A percentile compares a stretch with the other conserved stretches of the same genome.
Conservation (phyloP, 2,888 invertebrate genomes). For the Diogma glabrata region DNA sequence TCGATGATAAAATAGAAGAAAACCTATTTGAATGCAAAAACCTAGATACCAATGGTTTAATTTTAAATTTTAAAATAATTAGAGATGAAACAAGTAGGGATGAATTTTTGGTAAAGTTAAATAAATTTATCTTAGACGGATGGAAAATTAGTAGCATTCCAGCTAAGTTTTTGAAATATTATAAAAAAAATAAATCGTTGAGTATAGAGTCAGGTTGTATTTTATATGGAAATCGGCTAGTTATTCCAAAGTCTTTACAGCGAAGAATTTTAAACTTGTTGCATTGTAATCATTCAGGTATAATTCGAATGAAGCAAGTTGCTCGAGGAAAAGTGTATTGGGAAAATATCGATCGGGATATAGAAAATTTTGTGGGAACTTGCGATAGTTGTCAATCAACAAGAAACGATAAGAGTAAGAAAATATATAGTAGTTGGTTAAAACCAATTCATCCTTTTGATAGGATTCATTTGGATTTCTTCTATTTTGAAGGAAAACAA, state of each 20-base stretch:
- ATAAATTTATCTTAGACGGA: not conserved
- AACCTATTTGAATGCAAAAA: not conserved
- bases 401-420: too few species aligned
- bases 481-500: constrained; percentile 6
- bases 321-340: constrained; percentile 3
- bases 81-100: too few species aligned
- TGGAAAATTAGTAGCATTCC: not conserved
- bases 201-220: not conserved
- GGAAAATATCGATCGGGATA: constrained; percentile 1
- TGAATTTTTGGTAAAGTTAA: not conserved
- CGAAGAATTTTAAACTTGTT: not conserved
- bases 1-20: not conserved
- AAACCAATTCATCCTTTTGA: constrained; percentile 7
- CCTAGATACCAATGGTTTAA: too few species aligned
- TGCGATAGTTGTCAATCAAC: not conserved
- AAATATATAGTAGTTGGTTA: not conserved
- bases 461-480: constrained; percentile 13
- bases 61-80: too few species aligned
- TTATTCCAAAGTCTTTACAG: not conserved
- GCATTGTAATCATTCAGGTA: constrained; percentile 8
- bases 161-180: not conserved
- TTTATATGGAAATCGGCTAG: not conserved
- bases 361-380: constrained; percentile 5
- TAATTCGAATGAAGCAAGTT: constrained; percentile 4
- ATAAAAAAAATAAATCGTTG: not conserved